A percentile compares a stretch with the other conserved stretches of the same genome.
Evolutionary conservation across 1,140 invertebrate genomes (phyloP).

Genomic region (Meloidogyne floridensis): DNA sequence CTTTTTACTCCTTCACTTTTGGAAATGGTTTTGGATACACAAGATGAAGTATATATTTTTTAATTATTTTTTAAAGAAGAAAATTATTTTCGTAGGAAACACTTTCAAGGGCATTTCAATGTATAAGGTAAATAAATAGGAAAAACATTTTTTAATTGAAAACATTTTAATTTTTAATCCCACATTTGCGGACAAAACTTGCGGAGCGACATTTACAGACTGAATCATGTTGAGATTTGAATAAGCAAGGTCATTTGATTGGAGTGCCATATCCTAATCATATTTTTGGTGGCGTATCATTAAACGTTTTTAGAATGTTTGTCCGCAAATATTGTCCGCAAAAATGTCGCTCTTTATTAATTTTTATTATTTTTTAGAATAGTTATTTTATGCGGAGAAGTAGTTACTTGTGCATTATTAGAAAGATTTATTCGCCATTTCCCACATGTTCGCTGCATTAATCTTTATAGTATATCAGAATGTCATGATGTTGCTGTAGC

Average conservation of each 20-base stretch:
- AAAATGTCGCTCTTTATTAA: no score
- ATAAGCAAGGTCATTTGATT: no score
- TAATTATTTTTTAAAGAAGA: neutral
- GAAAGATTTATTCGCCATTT: conserved; percentile 66
- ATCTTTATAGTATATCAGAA: conserved; percentile 64
- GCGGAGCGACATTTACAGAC: no score
- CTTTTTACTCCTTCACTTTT: conserved; percentile 68
- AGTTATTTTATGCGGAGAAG: conserved; percentile 68
- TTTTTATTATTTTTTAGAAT: conserved; percentile 56
- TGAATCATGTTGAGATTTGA: no score
- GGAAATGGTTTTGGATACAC: conserved; percentile 66
- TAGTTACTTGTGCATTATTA: conserved; percentile 67
- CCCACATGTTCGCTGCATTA: conserved; percentile 66
- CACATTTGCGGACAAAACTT: no score
- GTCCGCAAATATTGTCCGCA: no score
- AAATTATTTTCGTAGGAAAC: neutral
- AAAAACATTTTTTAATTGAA: conserved; percentile 1
- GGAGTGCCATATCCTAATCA: no score
- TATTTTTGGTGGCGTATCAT: no score
- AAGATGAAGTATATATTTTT: conserved; percentile 32
- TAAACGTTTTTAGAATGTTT: no score
- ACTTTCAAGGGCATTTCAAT: conserved; percentile 18
- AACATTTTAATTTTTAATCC: neutral
- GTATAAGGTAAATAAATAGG: conserved; percentile 11
- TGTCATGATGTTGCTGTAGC: conserved; percentile 66